These are phyloP conservation scores for Enteromius mattozi DNA, from an alignment of 2,797 vertebrate genomes.

Conservation along the genomic window DNA sequence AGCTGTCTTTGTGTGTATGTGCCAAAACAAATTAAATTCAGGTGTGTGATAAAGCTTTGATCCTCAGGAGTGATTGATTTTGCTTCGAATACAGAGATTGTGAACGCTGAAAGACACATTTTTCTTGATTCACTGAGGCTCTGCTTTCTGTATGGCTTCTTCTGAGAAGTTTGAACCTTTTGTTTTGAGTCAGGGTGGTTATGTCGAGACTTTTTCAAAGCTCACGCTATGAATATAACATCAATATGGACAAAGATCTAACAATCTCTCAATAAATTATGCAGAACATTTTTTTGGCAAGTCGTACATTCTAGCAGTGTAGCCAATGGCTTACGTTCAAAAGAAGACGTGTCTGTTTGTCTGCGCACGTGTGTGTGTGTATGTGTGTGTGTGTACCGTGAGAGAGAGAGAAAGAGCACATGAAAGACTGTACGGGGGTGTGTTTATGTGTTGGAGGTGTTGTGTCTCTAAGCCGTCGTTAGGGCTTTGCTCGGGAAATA, in stretches of 20 bases:
- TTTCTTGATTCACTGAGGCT: slow-evolving; percentile 8
- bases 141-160: background rate
- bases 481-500: slow-evolving; percentile 20
- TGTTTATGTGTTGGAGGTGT: slow-evolving; percentile 26
- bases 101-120: slow-evolving; percentile 22
- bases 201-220: slow-evolving; percentile 33
- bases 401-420: background rate
- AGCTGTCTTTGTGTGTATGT: slow-evolving; percentile 35
- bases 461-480: slow-evolving; percentile 24
- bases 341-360: background rate
- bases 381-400: background rate
- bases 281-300: slow-evolving; percentile 43
- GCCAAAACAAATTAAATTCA: slow-evolving; percentile 47
- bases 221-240: slow-evolving; percentile 40
- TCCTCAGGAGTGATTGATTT: slow-evolving; percentile 36
- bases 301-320: slow-evolving; percentile 19
- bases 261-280: slow-evolving; percentile 46
- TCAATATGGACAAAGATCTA: slow-evolving; percentile 48
- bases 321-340: slow-evolving; percentile 33
- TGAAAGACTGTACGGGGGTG: background rate
- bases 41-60: slow-evolving; percentile 46
- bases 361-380: background rate
- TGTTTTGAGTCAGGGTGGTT: slow-evolving; percentile 30
- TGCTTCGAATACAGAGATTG: slow-evolving; percentile 35
- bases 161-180: slow-evolving; percentile 35